Evolutionary conservation across 2,797 vertebrate genomes (phyloP), one percentile per base, ranked within the genome.

Genomic region (Artibeus lituratus): DNA sequence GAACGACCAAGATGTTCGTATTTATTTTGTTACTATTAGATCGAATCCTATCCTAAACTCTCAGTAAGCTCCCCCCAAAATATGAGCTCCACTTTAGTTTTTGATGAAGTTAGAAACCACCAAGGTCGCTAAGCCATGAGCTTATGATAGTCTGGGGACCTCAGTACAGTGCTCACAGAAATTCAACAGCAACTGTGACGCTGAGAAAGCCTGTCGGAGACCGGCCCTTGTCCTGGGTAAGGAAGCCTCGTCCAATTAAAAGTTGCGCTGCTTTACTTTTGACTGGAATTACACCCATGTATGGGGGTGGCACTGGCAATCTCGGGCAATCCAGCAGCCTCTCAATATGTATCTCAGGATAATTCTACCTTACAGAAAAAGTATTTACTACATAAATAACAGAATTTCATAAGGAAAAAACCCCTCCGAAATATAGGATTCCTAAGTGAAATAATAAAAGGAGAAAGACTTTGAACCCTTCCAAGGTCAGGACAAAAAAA

Each of bases 311-410:
- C 21, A 59, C 18, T 37, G 70, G 39, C 19, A 69, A 39, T 73
- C 78, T 81, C 39, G 21, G 89, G 37, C 35, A 74, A 70, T 72
- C 67, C 35, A 67, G 10, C 24, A 39, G 51, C 57, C 24, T 70
- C 49, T 76, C 80, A 93, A 69, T 57, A 93, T 19, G 29, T 3
- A 83, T 7, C 82, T 90, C 69, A 47, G 32, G 24, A 76, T 70
- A 95, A 94, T 39, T 91, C 80, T 81, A 91, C n/a, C 65, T 91
- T 80, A 19, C 9, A 92, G 7, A 24, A 39, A 72, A 91, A 82
- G 85, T 24, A 72, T 42, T 49, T 85, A 55, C 78, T 22, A 94
- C 1, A 85, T 44, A 88, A 72, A 37, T 35, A 72, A 67, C 15
- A 87, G 83, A 88, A 73, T 44, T 42, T 90, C 49, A 80, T 2